Percentiles rank a stretch among this genome's conserved stretches.
Conservation (phyloP, 2,113 vertebrate genomes). For the Triplophysa rosa region DNA sequence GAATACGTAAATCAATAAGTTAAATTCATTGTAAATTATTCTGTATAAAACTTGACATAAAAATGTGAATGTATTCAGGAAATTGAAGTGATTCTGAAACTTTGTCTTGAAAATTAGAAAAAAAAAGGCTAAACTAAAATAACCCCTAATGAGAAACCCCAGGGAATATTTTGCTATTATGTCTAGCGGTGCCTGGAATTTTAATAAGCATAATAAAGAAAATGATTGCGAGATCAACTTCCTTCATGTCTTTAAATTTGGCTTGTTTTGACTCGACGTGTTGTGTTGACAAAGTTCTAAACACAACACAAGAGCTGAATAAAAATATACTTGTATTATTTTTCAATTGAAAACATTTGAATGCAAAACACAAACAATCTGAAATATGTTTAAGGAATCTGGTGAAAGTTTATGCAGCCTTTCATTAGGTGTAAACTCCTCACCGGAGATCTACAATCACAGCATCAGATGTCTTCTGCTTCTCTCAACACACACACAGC, state of each 20-base stretch:
- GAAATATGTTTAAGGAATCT: background rate
- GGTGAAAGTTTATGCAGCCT: conserved; percentile 34
- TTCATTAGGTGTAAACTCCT: conserved; percentile 40
- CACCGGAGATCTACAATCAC: conserved; percentile 25
- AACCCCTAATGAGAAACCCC: conserved; percentile 1
- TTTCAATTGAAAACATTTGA: too few species aligned
- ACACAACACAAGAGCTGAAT: background rate
- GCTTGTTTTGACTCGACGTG: background rate
- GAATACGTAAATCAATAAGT: too few species aligned
- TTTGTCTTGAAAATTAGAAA: too few species aligned
- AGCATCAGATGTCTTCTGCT: conserved; percentile 16
- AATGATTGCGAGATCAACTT: background rate
- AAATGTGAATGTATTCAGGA: too few species aligned
- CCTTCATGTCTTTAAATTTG: background rate
- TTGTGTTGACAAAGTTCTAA: background rate
- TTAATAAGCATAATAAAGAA: background rate
- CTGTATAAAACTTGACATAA: too few species aligned
- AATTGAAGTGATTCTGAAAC: too few species aligned
- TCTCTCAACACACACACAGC: background rate
- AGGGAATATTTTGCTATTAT: background rate
- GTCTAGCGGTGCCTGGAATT: background rate
- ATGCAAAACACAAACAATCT: too few species aligned
- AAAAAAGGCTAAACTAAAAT: too few species aligned
- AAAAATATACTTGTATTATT: too few species aligned
- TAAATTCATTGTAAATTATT: too few species aligned